A percentile compares a stretch with the other conserved stretches of the same genome.
Evolutionary conservation across 2,888 invertebrate genomes (phyloP).

Genomic region (Syritta pipiens): DNA sequence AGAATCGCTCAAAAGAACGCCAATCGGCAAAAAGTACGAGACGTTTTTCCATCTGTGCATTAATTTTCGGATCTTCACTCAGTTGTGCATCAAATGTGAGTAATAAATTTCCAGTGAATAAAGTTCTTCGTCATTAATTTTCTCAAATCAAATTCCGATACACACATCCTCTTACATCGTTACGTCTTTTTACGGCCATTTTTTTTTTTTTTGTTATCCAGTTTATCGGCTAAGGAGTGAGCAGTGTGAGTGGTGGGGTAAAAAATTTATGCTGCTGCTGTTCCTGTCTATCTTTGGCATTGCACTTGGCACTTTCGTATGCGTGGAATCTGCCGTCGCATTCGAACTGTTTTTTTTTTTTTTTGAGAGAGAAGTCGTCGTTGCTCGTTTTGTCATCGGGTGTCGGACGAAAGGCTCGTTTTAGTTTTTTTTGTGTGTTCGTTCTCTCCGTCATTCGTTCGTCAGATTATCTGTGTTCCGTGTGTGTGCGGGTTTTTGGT

Average conservation of each 20-base stretch:
- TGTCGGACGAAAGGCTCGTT: constrained; percentile 18
- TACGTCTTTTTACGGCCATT: constrained; percentile 52
- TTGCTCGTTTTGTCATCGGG: too few species aligned
- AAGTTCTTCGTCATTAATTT: constrained; percentile 29
- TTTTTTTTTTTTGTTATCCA: too few species aligned
- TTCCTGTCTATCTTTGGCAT: constrained; percentile 57
- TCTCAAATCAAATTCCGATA: constrained; percentile 61
- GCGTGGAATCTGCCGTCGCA: constrained; percentile 47
- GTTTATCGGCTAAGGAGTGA: constrained; percentile 37
- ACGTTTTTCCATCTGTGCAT: neutral
- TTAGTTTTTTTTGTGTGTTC: constrained; percentile 42
- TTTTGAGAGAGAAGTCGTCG: too few species aligned
- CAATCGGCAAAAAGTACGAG: constrained; percentile 12
- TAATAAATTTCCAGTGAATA: constrained; percentile 23
- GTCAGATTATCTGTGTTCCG: constrained; percentile 40
- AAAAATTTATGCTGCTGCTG: neutral
- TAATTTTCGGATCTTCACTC: constrained; percentile 17
- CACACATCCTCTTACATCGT: too few species aligned
- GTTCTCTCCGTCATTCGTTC: constrained; percentile 11
- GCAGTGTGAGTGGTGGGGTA: too few species aligned
- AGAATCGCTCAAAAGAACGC: constrained; percentile 14
- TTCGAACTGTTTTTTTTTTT: constrained; percentile 41
- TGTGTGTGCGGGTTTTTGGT: constrained; percentile 45
- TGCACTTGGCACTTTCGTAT: constrained; percentile 48
- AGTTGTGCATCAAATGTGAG: constrained; percentile 48